These are phyloP conservation scores for Morone saxatilis DNA, from an alignment of 2,113 vertebrate species.

Conservation along the genomic window DNA sequence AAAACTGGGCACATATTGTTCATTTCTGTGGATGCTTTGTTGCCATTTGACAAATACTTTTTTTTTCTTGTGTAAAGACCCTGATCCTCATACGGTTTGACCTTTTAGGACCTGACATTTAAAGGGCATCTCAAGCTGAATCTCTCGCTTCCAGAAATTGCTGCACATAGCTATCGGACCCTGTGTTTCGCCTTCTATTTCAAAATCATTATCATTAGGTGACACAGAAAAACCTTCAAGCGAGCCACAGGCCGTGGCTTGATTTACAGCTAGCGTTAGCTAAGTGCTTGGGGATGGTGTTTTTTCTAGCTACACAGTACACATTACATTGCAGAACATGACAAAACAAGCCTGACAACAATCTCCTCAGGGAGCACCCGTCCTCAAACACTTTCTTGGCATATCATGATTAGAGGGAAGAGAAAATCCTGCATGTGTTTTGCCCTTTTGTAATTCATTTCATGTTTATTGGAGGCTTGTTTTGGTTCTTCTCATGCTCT, in stretches of 20 bases:
- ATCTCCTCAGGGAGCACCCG: slow-evolving; percentile 21
- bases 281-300: slow-evolving; percentile 14
- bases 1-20: neutral
- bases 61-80: neutral
- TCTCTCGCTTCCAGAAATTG: slow-evolving; percentile 32
- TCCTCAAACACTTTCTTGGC: slow-evolving; percentile 26
- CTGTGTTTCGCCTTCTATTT: slow-evolving; percentile 18
- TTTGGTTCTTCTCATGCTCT: slow-evolving; percentile 5
- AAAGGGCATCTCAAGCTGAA: slow-evolving; percentile 22
- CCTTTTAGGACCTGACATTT: slow-evolving; percentile 60
- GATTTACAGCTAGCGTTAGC: slow-evolving; percentile 9
- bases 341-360: slow-evolving; percentile 61
- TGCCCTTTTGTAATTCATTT: slow-evolving; percentile 11
- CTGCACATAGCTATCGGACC: neutral
- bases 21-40: slow-evolving; percentile 3
- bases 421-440: neutral
- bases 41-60: neutral
- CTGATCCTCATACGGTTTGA: neutral
- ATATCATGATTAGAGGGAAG: slow-evolving; percentile 36
- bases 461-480: slow-evolving; percentile 6
- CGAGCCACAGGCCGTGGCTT: neutral
- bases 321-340: slow-evolving; percentile 55
- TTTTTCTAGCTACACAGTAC: slow-evolving; percentile 37
- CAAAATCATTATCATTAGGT: slow-evolving; percentile 24
- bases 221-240: neutral